These are phyloP conservation scores for Gallinago media DNA, from an alignment of 2,113 vertebrate species.

Conservation along the genomic window DNA sequence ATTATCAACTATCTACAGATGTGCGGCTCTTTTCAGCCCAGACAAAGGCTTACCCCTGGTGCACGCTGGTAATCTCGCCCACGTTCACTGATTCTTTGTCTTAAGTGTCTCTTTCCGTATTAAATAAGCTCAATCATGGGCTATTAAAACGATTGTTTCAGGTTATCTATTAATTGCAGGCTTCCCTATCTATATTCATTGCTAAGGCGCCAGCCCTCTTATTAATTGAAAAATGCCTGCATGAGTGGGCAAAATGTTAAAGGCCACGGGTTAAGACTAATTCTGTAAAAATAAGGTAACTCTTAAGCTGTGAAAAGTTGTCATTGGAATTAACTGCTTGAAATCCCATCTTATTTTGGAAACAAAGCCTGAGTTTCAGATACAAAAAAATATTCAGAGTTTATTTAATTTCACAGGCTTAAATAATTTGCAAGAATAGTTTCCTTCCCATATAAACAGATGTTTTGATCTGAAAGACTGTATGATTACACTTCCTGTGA, in stretches of 20 bases:
- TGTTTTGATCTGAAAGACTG: not conserved
- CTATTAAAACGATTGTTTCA: conserved; percentile 87
- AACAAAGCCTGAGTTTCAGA: not conserved
- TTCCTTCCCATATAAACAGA: not conserved
- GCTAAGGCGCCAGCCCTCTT: conserved; percentile 36
- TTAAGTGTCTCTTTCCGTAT: conserved; percentile 74
- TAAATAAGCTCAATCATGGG: conserved; percentile 74
- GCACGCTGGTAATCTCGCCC: conserved; percentile 76
- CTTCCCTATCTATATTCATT: conserved; percentile 53
- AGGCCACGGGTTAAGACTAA: conserved; percentile 57
- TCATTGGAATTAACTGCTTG: conserved; percentile 30
- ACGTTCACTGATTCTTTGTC: conserved; percentile 80
- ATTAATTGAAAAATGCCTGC: conserved; percentile 45
- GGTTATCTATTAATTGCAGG: conserved; percentile 83
- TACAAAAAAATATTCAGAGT: not conserved
- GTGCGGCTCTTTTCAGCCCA: conserved; percentile 70
- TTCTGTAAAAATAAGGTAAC: conserved; percentile 38
- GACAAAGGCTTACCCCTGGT: conserved; percentile 75
- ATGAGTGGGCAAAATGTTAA: conserved; percentile 36
- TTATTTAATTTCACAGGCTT: conserved; percentile 8
- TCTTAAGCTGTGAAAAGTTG: conserved; percentile 8
- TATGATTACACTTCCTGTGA: not conserved
- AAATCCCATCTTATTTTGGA: conserved; percentile 21
- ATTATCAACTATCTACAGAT: conserved; percentile 84
- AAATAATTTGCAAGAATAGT: not conserved